Evolutionary conservation across 1,140 invertebrate genomes (phyloP).

Genomic region (Conopomorpha cramerella): DNA sequence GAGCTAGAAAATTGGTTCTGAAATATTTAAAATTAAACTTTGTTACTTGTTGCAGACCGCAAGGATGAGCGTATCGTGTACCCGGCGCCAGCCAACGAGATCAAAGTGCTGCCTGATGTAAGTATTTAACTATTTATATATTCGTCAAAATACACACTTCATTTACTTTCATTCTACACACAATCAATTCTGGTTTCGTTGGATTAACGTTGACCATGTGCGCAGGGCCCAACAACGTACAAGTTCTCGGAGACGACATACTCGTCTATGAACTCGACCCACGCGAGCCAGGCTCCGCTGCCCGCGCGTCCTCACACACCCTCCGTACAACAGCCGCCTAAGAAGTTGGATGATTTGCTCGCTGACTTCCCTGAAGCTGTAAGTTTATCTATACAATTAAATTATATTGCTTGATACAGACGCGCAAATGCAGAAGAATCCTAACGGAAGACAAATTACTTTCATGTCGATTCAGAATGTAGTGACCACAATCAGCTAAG

Average conservation of each 20-base stretch:
- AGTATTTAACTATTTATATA: no score
- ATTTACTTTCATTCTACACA: no score
- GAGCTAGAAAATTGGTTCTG: no score
- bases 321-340: slow-evolving; percentile 65
- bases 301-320: slow-evolving; percentile 25
- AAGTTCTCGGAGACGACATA: slow-evolving; percentile 49
- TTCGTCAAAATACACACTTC: background rate
- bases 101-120: slow-evolving; percentile 13
- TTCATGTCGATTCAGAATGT: no score
- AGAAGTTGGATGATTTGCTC: slow-evolving; percentile 79
- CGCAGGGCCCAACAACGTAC: slow-evolving; percentile 42
- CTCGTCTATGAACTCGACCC: slow-evolving; percentile 33
- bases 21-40: no score
- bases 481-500: no score
- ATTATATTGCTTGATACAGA: no score
- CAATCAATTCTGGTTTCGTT: no score
- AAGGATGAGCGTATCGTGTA: slow-evolving; percentile 29
- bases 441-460: no score
- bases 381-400: slow-evolving; percentile 24
- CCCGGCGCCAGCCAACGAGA: slow-evolving; percentile 20
- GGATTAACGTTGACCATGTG: slow-evolving; percentile 1
- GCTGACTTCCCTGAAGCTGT: slow-evolving; percentile 62
- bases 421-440: no score
- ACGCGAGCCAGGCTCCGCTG: slow-evolving; percentile 26
- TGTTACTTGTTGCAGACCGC: no score